Percentiles rank a stretch among this genome's conserved stretches.
Evolutionary conservation across 2,888 invertebrate genomes (phyloP).

Genomic region (Macrosiphum euphorbiae): DNA sequence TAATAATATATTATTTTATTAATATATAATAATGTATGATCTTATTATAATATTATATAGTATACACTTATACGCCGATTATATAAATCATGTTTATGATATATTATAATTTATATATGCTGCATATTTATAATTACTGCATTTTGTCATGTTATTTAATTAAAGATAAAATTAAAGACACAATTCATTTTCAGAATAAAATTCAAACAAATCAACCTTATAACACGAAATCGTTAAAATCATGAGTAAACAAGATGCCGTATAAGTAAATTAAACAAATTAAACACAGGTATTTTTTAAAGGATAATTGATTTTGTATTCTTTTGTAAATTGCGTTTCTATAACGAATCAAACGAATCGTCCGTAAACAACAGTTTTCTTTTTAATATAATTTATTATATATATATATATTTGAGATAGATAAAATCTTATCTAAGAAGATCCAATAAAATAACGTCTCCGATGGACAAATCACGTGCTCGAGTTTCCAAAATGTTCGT

Average conservation of each 20-base stretch:
- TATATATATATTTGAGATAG: neutral
- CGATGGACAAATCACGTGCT: neutral
- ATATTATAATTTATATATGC: neutral
- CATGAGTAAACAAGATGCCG: neutral
- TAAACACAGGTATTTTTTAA: neutral
- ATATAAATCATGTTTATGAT: neutral
- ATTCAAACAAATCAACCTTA: neutral
- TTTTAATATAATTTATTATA: no score
- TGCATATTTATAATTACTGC: neutral
- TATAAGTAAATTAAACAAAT: neutral
- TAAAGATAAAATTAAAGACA: neutral
- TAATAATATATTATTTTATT: neutral
- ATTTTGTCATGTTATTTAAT: neutral
- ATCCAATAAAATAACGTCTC: slow-evolving; percentile 5
- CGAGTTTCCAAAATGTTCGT: slow-evolving; percentile 18
- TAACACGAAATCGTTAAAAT: neutral
- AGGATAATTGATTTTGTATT: neutral
- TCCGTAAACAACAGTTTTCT: neutral
- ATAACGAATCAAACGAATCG: slow-evolving; percentile 4
- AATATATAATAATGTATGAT: neutral
- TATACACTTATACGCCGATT: neutral
- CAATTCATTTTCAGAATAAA: neutral
- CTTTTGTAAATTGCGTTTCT: neutral
- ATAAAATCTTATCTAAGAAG: slow-evolving; percentile 18
- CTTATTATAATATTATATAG: neutral